Evolutionary conservation across 2,797 vertebrate species (phyloP), one percentile per base, ranked within the genome.

Genomic region (Danio albolineatus): DNA sequence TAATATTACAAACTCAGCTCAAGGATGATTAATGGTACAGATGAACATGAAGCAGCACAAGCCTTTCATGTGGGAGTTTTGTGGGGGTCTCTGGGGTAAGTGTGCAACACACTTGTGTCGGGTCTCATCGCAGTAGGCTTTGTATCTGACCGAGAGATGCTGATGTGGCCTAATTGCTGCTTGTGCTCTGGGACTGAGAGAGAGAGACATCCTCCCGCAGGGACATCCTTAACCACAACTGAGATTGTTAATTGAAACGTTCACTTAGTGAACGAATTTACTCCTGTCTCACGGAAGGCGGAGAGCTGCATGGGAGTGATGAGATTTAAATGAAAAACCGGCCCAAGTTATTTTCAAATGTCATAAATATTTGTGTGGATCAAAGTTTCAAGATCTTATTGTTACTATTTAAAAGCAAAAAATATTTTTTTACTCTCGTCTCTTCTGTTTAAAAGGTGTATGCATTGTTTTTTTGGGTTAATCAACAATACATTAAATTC

Each of bases 151-250:
- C 46, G 56, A 49, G 69, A 76, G 78, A 61, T 86, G 85, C 83
- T 86, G 85, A 86, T 81, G 84, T 84, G 75, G 85, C 83, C 73
- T 86, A 84, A 86, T 86, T 86, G 85, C 81, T 77, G 54, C 84
- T 84, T 79, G 81, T 77, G 85, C 62, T 84, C 12, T 49, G 81
- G 76, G 85, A 83, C 49, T 36, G 16, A 70, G 57, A 72, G 75
- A 48, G 54, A 76, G 59, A 54, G 60, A 66, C 53, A 10, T 49
- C 43, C 61, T 74, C 77, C 82, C 56, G 10, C 66, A 62, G 85
- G 80, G 77, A 67, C 28, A 5, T 74, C 13, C 73, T 57, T 73
- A 79, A 69, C 62, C 72, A 73, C 80, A 73, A 72, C 75, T 60
- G 49, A 66, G 85, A 48, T 60, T 76, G 59, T 80, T 86, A 86